phyloP scores from a whole-genome alignment of 2,113 vertebrate species.

The Phalacrocorax pelagicus region DNA sequence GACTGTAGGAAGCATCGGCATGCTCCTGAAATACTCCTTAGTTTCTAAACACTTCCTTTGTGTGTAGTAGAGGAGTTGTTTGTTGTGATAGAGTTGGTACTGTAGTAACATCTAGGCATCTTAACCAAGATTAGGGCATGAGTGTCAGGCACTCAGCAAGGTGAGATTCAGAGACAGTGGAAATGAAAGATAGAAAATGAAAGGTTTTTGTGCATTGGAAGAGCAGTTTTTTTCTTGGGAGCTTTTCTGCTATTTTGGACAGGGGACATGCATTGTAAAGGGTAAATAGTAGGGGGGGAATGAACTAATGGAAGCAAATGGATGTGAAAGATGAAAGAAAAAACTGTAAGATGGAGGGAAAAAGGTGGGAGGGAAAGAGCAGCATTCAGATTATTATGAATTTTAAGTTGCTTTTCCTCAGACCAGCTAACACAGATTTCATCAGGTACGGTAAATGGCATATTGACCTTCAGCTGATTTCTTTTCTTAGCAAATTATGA shows the following conservation, averaged over 20 bases:
- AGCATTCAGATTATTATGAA: background rate
- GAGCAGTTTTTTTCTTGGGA: background rate
- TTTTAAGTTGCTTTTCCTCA: background rate
- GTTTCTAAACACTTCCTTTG: background rate
- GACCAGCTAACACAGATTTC: background rate
- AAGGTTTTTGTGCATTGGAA: background rate
- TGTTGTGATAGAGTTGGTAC: background rate
- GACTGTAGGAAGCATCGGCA: background rate
- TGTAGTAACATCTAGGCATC: background rate
- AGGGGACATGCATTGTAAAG: background rate
- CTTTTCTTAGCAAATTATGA: constrained; percentile 93
- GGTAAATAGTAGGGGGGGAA: background rate
- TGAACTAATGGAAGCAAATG: background rate
- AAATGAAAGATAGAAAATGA: background rate
- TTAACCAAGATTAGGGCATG: background rate
- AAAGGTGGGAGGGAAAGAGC: background rate
- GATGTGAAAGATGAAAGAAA: background rate
- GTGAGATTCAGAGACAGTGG: background rate
- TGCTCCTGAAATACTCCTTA: background rate
- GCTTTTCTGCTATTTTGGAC: background rate
- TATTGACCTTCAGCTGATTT: background rate
- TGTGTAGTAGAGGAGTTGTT: background rate
- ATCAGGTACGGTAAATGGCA: background rate
- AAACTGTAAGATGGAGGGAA: background rate
- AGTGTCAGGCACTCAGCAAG: background rate